Evolutionary conservation across 1,140 invertebrate genomes (phyloP).

Genomic region (Pemphigus obesinymphae): DNA sequence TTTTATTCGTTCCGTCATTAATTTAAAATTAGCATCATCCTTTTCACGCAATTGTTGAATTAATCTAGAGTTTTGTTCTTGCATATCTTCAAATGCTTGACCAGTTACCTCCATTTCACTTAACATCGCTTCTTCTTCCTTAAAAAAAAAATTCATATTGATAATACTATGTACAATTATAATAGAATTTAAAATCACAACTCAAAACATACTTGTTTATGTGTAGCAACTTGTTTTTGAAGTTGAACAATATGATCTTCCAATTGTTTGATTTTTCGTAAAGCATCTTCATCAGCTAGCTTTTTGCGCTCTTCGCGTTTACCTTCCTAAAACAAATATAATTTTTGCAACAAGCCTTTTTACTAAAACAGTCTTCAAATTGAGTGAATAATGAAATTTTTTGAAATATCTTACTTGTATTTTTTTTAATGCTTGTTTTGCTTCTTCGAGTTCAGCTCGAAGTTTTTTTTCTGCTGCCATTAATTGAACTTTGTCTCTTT

Average conservation of each 20-base stretch:
- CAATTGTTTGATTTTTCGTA: slow-evolving; percentile 89
- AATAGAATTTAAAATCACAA: neutral
- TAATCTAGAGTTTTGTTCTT: slow-evolving; percentile 94
- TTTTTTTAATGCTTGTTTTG: slow-evolving; percentile 77
- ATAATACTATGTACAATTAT: neutral
- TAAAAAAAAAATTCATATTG: neutral
- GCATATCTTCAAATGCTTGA: slow-evolving; percentile 98
- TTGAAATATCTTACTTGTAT: slow-evolving; percentile 55
- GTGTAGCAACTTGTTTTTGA: slow-evolving; percentile 75
- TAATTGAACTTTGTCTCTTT: slow-evolving; percentile 90
- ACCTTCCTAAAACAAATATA: slow-evolving; percentile 66
- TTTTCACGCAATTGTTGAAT: slow-evolving; percentile 96
- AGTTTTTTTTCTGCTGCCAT: slow-evolving; percentile 93
- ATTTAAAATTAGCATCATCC: slow-evolving; percentile 98
- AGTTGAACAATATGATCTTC: slow-evolving; percentile 84
- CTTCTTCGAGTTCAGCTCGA: slow-evolving; percentile 81
- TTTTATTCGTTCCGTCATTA: slow-evolving; percentile 97
- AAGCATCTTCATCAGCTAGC: slow-evolving; percentile 88
- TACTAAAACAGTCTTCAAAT: too few species aligned
- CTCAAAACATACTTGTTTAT: slow-evolving; percentile 64
- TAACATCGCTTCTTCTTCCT: slow-evolving; percentile 94
- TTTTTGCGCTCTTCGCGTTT: slow-evolving; percentile 89
- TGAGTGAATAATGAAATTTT: too few species aligned
- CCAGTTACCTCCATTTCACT: slow-evolving; percentile 99
- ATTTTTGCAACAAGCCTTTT: too few species aligned